Base-by-base conservation (phyloP, 2,888 invertebrate species). In the Bruchidius siliquastri region DNA sequence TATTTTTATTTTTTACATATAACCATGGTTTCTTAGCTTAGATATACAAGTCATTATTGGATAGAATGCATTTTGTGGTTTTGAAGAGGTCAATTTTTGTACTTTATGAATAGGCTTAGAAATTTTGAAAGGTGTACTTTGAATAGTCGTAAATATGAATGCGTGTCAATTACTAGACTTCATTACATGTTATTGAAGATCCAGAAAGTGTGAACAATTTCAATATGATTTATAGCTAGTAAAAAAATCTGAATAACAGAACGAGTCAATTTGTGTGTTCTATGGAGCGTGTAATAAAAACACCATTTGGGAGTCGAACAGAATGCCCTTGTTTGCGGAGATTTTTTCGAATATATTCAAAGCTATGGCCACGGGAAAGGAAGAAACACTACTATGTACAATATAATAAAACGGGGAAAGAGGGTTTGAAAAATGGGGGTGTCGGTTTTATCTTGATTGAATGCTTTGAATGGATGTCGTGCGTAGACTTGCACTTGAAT, bases 271-370 rank as follows among this genome's bases (percentile, higher is more conserved):
- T 84, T 84, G 83, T 83, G 80, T 82, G 82, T 82, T 83, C 81
- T 82, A 82, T 82, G 81, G 81, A 82, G 83, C 83, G 81, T 82
- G 83, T 82, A 84, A 84, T 84, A 84, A 84, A 83, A 82, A 77
- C 79, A 80, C 81, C 4, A 26, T 26, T 49, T 8, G 49, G 49
- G 1, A 49, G 8, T 49, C 6, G 18, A 18, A 49, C 49, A 49
- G 13, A 49, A 49, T 13, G 49, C 49, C 49, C 49, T 49, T 49
- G 49, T 49, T 49, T 49, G 49, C 18, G 13, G 49, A 49, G 49
- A 49, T 49, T 49, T 49, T 49, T 49, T 49, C 13, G 18, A 49
- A 49, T 49, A 49, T 8, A 49, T 49, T 49, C 49, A 49, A 49
- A 49, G 49, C 49, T 13, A 13, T 49, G 49, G 26, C 26, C 8